Conservation (phyloP, 2,113 vertebrate genomes). For the Rhinolophus ferrumequinum region DNA sequence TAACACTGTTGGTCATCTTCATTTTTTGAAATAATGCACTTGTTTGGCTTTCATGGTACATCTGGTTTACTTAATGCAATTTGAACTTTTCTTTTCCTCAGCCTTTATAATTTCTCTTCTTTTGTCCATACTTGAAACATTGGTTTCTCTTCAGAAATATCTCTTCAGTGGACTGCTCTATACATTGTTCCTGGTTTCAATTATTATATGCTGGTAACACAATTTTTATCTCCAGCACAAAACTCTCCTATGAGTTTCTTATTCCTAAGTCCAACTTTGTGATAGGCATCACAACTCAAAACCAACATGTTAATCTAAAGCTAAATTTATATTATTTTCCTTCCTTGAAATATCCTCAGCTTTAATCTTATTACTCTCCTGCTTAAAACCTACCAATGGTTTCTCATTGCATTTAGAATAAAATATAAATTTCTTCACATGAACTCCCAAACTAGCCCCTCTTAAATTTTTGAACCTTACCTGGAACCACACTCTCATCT, state of each 20-base stretch:
- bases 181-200: not conserved
- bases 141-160: not conserved
- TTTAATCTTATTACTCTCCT: not conserved
- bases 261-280: not conserved
- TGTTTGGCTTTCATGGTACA: not conserved
- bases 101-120: not conserved
- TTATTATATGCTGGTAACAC: not conserved
- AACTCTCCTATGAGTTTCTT: not conserved
- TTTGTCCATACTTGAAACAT: not conserved
- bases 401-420: not conserved
- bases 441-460: too few species aligned
- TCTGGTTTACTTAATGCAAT: not conserved
- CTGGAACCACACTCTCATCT: not conserved
- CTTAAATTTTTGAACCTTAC: not conserved
- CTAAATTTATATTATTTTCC: not conserved
- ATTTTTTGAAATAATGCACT: not conserved
- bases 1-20: not conserved
- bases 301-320: not conserved
- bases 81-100: not conserved
- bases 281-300: not conserved
- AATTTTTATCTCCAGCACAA: not conserved
- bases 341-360: not conserved
- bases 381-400: too few species aligned
- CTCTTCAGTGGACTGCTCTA: not conserved
- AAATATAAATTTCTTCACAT: not conserved